phyloP scores from a whole-genome alignment of 2,113 vertebrate species.

The Pachypanchax playfairii region DNA sequence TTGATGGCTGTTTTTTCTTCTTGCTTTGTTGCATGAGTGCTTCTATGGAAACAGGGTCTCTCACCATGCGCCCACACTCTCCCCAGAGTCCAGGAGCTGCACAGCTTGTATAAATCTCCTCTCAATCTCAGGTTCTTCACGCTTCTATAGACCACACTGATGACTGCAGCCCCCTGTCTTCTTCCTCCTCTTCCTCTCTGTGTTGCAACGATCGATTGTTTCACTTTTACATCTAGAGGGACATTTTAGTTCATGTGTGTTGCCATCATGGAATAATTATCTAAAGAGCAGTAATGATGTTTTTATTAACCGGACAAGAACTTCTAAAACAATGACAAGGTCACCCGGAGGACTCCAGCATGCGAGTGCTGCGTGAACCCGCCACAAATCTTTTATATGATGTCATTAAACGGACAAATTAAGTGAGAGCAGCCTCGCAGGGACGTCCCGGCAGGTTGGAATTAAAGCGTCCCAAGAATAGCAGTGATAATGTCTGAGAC shows the following conservation, averaged over 20 bases:
- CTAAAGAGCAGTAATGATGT: slow-evolving; percentile 10
- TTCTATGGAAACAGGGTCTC: slow-evolving; percentile 75
- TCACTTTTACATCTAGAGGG: slow-evolving; percentile 6
- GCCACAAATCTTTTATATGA: slow-evolving; percentile 30
- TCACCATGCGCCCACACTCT: slow-evolving; percentile 71
- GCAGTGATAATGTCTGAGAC: slow-evolving; percentile 36
- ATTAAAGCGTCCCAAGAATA: slow-evolving; percentile 59
- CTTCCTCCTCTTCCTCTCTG: slow-evolving; percentile 7
- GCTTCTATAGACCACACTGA: slow-evolving; percentile 30
- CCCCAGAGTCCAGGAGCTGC: slow-evolving; percentile 61
- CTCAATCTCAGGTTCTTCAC: slow-evolving; percentile 54
- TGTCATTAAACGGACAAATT: slow-evolving; percentile 54
- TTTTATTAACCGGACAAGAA: slow-evolving; percentile 17
- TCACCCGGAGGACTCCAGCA: slow-evolving; percentile 56
- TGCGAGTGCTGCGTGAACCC: background rate
- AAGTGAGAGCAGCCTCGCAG: slow-evolving; percentile 47
- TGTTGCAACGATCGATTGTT: slow-evolving; percentile 28
- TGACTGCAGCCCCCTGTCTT: slow-evolving; percentile 18
- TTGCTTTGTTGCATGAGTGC: slow-evolving; percentile 54
- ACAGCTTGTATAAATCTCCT: slow-evolving; percentile 62
- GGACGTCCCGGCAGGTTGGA: slow-evolving; percentile 47
- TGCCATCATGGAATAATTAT: slow-evolving; percentile 4
- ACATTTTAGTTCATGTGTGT: slow-evolving; percentile 8
- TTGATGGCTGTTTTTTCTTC: slow-evolving; percentile 36
- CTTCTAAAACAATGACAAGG: slow-evolving; percentile 48